These are phyloP conservation scores for Phaethon lepturus DNA, from an alignment of 2,113 vertebrate genomes.

Conservation along the genomic window DNA sequence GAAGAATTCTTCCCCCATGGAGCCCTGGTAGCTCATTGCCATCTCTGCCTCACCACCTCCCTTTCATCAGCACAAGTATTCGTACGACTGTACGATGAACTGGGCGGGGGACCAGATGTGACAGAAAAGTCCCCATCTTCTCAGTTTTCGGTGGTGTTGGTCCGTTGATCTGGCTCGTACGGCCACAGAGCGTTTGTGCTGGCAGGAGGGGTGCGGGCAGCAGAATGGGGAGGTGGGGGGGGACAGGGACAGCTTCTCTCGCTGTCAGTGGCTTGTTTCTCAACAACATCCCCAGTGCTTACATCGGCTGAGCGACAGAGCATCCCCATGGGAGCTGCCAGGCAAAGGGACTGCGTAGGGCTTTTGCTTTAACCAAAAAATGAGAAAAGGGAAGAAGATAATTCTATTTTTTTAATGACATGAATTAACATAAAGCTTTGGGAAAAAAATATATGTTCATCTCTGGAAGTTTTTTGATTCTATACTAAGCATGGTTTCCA, in stretches of 20 bases:
- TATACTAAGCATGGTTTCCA: neutral
- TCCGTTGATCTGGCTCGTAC: neutral
- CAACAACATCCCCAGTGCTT: neutral
- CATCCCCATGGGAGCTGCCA: neutral
- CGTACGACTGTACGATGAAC: accelerated
- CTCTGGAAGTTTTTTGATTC: neutral
- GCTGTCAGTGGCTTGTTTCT: neutral
- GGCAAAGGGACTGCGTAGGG: neutral
- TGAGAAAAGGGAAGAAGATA: neutral
- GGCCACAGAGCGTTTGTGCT: neutral
- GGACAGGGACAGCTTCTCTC: neutral
- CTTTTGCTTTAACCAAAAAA: neutral
- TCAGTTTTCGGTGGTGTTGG: neutral
- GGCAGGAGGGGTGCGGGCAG: neutral
- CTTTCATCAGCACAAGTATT: neutral
- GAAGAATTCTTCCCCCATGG: neutral
- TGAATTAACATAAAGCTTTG: neutral
- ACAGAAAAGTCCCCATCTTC: neutral
- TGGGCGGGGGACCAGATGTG: accelerated
- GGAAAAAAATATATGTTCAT: neutral
- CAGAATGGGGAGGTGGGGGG: neutral
- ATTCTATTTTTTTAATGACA: neutral
- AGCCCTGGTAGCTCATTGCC: neutral
- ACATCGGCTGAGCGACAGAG: neutral
- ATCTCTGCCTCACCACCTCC: neutral